Percentiles rank a stretch among this genome's conserved stretches.
Evolutionary conservation across 1,140 invertebrate species (phyloP).

Genomic region (Eumeta japonica): DNA sequence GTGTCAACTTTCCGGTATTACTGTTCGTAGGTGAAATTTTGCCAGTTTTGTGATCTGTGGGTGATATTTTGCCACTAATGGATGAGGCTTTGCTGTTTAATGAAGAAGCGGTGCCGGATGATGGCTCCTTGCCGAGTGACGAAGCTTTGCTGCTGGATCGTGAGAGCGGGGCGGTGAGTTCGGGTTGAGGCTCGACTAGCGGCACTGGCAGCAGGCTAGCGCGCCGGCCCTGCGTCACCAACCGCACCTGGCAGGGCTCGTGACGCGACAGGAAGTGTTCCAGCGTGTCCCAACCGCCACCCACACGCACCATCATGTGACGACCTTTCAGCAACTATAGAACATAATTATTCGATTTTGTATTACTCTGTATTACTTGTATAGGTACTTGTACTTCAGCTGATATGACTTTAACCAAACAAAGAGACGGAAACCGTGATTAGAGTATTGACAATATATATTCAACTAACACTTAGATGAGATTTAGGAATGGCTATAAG

Average conservation of each 20-base stretch:
- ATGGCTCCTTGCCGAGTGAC: background rate
- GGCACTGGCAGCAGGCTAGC: conserved; percentile 33
- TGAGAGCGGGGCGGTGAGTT: conserved; percentile 11
- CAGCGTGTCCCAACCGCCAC: conserved; percentile 89
- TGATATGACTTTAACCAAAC: no score
- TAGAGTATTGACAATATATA: no score
- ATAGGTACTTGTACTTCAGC: no score
- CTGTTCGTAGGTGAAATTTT: background rate
- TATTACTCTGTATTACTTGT: background rate
- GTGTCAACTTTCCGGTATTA: no score
- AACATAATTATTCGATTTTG: background rate
- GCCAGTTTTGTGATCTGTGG: conserved; percentile 28
- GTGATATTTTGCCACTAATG: conserved; percentile 19
- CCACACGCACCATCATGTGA: conserved; percentile 92
- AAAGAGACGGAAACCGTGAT: no score
- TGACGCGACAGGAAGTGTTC: conserved; percentile 88
- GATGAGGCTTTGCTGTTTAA: conserved; percentile 15
- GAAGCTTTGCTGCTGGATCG: conserved; percentile 9
- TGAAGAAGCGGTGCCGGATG: conserved; percentile 20
- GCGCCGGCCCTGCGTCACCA: conserved; percentile 56
- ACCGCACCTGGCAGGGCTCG: conserved; percentile 83
- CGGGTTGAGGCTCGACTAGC: conserved; percentile 36
- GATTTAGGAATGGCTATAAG: no score
- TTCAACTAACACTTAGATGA: no score
- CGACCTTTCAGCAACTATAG: conserved; percentile 77